phyloP scores from a whole-genome alignment of 2,113 vertebrate species.

The Microcebus lehilahytsara region DNA sequence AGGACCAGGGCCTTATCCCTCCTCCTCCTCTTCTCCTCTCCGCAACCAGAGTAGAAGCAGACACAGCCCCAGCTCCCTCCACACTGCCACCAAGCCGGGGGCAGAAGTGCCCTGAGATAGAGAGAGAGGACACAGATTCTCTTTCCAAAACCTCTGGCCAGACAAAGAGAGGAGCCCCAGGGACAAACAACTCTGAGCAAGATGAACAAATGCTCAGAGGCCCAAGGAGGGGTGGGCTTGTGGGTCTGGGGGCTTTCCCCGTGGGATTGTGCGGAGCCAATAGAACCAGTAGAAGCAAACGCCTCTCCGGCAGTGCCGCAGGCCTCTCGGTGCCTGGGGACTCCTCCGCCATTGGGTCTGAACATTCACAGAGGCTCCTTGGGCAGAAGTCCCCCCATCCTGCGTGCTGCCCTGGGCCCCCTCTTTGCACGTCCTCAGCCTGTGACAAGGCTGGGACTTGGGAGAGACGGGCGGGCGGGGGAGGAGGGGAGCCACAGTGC shows the following conservation, averaged over 20 bases:
- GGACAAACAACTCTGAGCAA: not conserved
- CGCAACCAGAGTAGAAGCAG: not conserved
- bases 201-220: not conserved
- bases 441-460: not conserved
- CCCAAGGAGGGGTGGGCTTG: not conserved
- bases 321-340: not conserved
- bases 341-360: not conserved
- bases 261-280: too few species aligned
- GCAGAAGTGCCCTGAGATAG: not conserved
- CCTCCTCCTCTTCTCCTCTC: not conserved
- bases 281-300: not conserved
- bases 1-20: not conserved
- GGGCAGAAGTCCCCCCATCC: not conserved
- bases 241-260: accelerated
- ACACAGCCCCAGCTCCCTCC: not conserved
- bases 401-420: too few species aligned
- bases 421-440: not conserved
- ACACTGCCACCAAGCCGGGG: accelerated
- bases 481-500: not conserved
- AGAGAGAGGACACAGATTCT: accelerated
- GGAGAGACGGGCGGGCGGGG: accelerated
- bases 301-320: not conserved
- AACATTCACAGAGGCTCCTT: not conserved
- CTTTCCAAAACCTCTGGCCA: not conserved
- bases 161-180: not conserved